Evolutionary conservation across 2,113 vertebrate genomes (phyloP).

Genomic region (Sinocyclocheilus anshuiensis): DNA sequence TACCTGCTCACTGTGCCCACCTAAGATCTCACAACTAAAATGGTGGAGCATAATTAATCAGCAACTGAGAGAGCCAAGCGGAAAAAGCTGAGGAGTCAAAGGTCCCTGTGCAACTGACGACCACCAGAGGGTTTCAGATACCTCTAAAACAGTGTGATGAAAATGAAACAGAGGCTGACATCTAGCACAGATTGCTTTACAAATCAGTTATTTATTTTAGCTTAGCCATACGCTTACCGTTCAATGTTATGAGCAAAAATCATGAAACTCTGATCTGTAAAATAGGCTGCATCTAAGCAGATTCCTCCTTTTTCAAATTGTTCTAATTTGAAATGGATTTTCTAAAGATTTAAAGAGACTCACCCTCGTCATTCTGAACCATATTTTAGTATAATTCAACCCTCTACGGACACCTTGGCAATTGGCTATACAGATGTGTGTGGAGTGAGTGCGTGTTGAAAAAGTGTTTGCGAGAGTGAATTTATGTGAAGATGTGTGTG

Average conservation of each 20-base stretch:
- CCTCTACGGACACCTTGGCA: too few species aligned
- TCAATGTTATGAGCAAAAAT: not conserved
- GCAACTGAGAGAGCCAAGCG: conserved; percentile 16
- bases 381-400: not conserved
- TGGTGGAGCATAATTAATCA: conserved; percentile 35
- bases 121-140: conserved; percentile 14
- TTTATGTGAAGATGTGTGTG: too few species aligned
- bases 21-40: conserved; percentile 37
- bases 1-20: conserved; percentile 26
- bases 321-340: not conserved
- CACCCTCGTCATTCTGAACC: not conserved
- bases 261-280: not conserved
- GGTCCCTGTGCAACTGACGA: not conserved
- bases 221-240: not conserved
- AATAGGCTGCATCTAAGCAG: not conserved
- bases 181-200: not conserved
- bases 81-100: conserved; percentile 26
- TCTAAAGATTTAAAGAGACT: not conserved
- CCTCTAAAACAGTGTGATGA: not conserved
- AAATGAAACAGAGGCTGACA: not conserved
- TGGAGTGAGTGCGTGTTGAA: too few species aligned
- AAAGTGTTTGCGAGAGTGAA: too few species aligned
- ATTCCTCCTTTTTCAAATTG: not conserved
- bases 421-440: too few species aligned
- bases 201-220: conserved; percentile 4